Evolutionary conservation across 2,113 vertebrate genomes (phyloP), one percentile per base, ranked within the genome.

Genomic region (Zapus hudsonius): DNA sequence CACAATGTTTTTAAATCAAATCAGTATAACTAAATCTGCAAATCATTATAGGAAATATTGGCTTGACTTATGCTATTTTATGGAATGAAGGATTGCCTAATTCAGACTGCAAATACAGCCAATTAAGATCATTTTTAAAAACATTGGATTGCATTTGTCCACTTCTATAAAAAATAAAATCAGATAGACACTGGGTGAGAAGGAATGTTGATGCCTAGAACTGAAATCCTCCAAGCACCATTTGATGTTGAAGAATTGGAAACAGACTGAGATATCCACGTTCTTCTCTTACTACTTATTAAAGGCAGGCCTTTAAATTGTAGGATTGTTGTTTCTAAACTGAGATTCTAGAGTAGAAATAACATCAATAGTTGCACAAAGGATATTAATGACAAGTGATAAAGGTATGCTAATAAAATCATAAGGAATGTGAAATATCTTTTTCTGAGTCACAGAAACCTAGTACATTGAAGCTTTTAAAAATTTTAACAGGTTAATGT

Each of bases 261-360:
- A 92, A 92, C 15, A 84, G 47, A 92, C 33, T n/a, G 23, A 73
- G 61, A 59, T 10, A 52, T 7, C 3, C 36, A 3, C 20, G 85
- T 86, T 20, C 52, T 75, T 90, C 36, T 74, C 69, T 42, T 8
- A 8, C 36, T 25, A 7, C 7, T 87, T 44, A 66, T 84, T 44
- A 66, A 57, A 70, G 57, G 36, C 19, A 22, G 47, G 36, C 38
- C 55, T 83, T 61, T 94, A 67, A 74, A 16, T 25, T 84, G 25
- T 27, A 57, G 42, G 47, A 47, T 47, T n/a, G 13, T n/a, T 7
- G 5, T 66, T 91, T 74, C 57, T 13, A 76, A 82, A 52, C 11
- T 93, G 22, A 40, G 44, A 94, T 76, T 81, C 44, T 73, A 20
- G 3, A 93, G 94, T 64, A 90, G 2, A 90, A 92, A 63, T 63